These are phyloP conservation scores for Mystacides longicornis DNA, from an alignment of 2,888 invertebrate genomes.

Conservation along the genomic window DNA sequence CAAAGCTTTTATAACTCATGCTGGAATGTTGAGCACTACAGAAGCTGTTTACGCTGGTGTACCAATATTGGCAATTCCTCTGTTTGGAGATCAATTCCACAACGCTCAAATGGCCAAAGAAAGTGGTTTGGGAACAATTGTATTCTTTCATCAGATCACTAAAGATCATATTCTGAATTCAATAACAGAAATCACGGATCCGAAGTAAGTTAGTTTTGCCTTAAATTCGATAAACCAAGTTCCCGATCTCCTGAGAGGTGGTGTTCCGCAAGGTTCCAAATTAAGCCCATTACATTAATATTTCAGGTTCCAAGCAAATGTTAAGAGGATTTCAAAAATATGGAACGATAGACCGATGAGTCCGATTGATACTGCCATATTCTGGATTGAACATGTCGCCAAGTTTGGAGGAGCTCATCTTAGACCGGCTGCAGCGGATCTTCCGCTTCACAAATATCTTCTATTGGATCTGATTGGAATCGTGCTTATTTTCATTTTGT, in stretches of 20 bases:
- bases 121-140: slow-evolving; percentile 51
- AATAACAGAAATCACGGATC: slow-evolving; percentile 49
- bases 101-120: slow-evolving; percentile 56
- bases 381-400: slow-evolving; percentile 51
- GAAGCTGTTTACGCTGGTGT: slow-evolving; percentile 61
- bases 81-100: slow-evolving; percentile 63
- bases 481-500: slow-evolving; percentile 25
- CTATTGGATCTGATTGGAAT: slow-evolving; percentile 43
- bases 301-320: slow-evolving; percentile 40
- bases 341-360: slow-evolving; percentile 46
- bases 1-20: slow-evolving; percentile 59
- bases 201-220: slow-evolving; percentile 54
- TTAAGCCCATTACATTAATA: too few relatives aligned
- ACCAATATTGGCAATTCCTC: slow-evolving; percentile 58
- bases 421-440: slow-evolving; percentile 34
- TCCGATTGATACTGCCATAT: slow-evolving; percentile 50
- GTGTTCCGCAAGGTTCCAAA: too few relatives aligned
- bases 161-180: slow-evolving; percentile 48
- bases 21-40: slow-evolving; percentile 59
- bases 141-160: slow-evolving; percentile 50
- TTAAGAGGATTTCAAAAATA: slow-evolving; percentile 41
- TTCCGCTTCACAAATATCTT: slow-evolving; percentile 39
- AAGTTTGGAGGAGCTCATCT: slow-evolving; percentile 33
- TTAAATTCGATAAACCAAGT: too few relatives aligned
- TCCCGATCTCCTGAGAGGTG: too few relatives aligned